Percentiles rank a stretch among this genome's conserved stretches.
Conservation (phyloP, 2,888 invertebrate genomes). For the Lochmaea capreae region DNA sequence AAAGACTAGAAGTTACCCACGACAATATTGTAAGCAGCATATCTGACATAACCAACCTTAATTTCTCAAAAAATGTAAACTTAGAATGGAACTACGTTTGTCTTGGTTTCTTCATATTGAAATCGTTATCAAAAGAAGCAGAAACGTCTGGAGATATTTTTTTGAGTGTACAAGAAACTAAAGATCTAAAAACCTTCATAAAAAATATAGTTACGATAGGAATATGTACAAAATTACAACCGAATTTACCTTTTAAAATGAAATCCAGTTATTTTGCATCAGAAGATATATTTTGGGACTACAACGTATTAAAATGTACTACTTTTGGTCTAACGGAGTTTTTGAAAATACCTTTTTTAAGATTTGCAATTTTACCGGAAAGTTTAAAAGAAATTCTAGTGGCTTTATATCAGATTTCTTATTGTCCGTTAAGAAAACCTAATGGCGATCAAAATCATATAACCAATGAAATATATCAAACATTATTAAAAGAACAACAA, state of each 20-base stretch:
- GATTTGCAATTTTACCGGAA: constrained; percentile 69
- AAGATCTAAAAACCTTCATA: constrained; percentile 71
- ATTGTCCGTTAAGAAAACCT: constrained; percentile 76
- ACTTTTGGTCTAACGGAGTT: constrained; percentile 67
- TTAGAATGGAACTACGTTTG: constrained; percentile 65
- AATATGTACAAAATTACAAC: constrained; percentile 73
- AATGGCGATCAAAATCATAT: constrained; percentile 65
- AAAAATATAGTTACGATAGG: constrained; percentile 76
- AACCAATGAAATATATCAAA: constrained; percentile 70
- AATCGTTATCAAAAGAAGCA: constrained; percentile 56
- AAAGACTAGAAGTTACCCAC: constrained; percentile 36
- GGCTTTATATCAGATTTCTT: constrained; percentile 76
- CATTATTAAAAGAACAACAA: constrained; percentile 67
- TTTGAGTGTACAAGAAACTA: constrained; percentile 77
- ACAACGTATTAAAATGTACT: constrained; percentile 67
- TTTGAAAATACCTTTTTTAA: constrained; percentile 68
- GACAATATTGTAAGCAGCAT: constrained; percentile 35
- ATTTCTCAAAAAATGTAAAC: constrained; percentile 47
- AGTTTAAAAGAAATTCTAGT: constrained; percentile 74
- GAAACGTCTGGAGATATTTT: constrained; percentile 59
- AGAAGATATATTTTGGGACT: constrained; percentile 66
- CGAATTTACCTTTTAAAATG: constrained; percentile 62
- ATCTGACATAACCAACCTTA: constrained; percentile 36
- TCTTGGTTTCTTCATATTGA: constrained; percentile 66
- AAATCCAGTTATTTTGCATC: constrained; percentile 38